A percentile compares a stretch with the other conserved stretches of the same genome.
These are phyloP conservation scores for Callosobruchus maculatus DNA, from an alignment of 2,888 invertebrate genomes.

Conservation along the genomic window DNA sequence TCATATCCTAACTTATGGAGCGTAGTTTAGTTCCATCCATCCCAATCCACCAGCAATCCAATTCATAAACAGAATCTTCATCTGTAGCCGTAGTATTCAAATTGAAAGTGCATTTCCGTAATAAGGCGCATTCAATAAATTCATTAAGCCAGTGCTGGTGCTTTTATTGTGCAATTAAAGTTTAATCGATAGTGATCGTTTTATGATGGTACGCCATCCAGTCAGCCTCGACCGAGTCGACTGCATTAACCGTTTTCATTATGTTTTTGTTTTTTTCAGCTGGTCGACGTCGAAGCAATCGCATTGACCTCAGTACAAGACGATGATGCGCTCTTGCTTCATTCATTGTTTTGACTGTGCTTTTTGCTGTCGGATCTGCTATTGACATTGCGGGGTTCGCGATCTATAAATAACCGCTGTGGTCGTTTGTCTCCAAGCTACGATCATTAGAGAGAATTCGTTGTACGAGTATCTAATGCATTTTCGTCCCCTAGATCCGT, in stretches of 20 bases:
- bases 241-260: neutral
- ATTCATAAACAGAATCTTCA: neutral
- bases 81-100: neutral
- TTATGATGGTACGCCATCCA: neutral
- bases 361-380: neutral
- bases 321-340: neutral
- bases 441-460: too few relatives aligned
- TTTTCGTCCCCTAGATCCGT: too few relatives aligned
- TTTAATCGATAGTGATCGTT: neutral
- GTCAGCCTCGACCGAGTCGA: neutral
- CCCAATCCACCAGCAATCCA: neutral
- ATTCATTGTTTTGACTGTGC: neutral
- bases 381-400: neutral
- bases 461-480: too few relatives aligned
- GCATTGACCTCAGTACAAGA: neutral
- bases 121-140: neutral
- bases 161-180: neutral
- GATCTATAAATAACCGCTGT: neutral
- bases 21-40: neutral
- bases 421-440: too few relatives aligned
- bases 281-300: neutral
- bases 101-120: neutral
- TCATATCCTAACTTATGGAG: neutral
- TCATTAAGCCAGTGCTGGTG: neutral
- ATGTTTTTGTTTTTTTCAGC: neutral